Base-by-base conservation (phyloP, 2,888 invertebrate species). In the Meghimatium bilineatum region DNA sequence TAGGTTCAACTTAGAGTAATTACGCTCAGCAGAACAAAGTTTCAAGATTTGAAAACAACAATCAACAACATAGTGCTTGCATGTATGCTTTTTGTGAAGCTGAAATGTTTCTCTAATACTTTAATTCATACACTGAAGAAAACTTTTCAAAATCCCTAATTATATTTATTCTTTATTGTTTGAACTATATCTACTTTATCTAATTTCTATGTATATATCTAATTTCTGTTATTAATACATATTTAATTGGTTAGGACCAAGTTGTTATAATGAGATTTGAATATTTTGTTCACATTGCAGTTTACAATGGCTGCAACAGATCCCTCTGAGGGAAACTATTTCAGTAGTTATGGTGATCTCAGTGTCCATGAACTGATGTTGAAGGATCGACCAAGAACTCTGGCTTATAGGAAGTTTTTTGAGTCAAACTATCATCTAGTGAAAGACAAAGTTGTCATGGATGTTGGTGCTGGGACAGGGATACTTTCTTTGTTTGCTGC, bases 371-470 rank as follows among this genome's bases (percentile, higher is more conserved):
- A 91, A 75, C 87, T 93, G 26, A 93, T 93, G 93, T 86, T 93
- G 36, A 91, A 91, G 81, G 93, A 93, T 86, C 87, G 88, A 82
- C 90, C 92, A n/a, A 82, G 93, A 10, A 93, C 92, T 20, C n/a
- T 88, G 49, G 92, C 93, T 0, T 93, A 93, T 87, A 89, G 91
- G 78, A 86, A 88, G 23, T 93, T 93, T 86, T 90, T 93, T 75
- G 90, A 92, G 72, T 85, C 90, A 56, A 92, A 93, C 83, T 38
- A 81, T 10, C 94, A 90, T 34, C 60, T 91, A 12, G 89, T 93
- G 60, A 87, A 89, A 66, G 91, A 89, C 72, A 93, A 93, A 84
- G 86, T 92, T 49, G 93, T 93, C 0, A 95, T 98, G 94, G 93
- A 93, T 89, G 92, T 93, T 17, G 93, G 93, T 12, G 92, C 93